phyloP scores from a whole-genome alignment of 1,140 invertebrate species.

The Bathynomus jamesi region DNA sequence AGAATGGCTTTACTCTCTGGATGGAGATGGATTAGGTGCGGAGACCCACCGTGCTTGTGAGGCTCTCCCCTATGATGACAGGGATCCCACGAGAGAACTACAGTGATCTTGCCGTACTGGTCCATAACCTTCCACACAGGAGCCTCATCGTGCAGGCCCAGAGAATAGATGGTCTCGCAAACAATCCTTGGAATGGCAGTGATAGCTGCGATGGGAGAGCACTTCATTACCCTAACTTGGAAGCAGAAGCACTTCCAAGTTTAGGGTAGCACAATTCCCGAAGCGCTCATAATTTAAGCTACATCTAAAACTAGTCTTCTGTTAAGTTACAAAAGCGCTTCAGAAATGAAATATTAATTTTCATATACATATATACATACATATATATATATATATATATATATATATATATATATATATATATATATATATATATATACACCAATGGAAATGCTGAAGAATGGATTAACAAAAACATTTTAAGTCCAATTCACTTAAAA shows the following conservation, averaged over 20 bases:
- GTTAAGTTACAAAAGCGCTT: too few relatives aligned
- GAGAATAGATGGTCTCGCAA: conserved; percentile 86
- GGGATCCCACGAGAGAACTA: conserved; percentile 42
- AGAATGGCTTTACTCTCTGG: too few relatives aligned
- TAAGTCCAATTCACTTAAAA: too few relatives aligned
- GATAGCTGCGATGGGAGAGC: conserved; percentile 54
- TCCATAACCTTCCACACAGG: conserved; percentile 44
- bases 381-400: conserved; percentile 8
- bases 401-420: conserved; percentile 8
- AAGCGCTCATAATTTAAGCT: too few relatives aligned
- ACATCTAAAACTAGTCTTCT: too few relatives aligned
- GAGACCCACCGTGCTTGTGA: conserved; percentile 11
- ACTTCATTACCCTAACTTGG: conserved; percentile 26
- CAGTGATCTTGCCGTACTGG: conserved; percentile 42
- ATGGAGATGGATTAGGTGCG: too few relatives aligned
- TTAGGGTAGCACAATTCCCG: too few relatives aligned
- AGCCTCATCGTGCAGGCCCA: conserved; percentile 87
- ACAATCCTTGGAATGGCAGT: conserved; percentile 91
- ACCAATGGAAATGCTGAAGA: too few relatives aligned
- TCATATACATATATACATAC: conserved; percentile 2
- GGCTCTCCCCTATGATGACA: conserved; percentile 19
- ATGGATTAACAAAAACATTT: too few relatives aligned
- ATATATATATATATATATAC: conserved; percentile 6
- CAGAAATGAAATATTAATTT: too few relatives aligned
- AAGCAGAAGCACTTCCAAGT: too few relatives aligned